Evolutionary conservation across 2,797 vertebrate species (phyloP).

Genomic region (Silurus aristotelis): DNA sequence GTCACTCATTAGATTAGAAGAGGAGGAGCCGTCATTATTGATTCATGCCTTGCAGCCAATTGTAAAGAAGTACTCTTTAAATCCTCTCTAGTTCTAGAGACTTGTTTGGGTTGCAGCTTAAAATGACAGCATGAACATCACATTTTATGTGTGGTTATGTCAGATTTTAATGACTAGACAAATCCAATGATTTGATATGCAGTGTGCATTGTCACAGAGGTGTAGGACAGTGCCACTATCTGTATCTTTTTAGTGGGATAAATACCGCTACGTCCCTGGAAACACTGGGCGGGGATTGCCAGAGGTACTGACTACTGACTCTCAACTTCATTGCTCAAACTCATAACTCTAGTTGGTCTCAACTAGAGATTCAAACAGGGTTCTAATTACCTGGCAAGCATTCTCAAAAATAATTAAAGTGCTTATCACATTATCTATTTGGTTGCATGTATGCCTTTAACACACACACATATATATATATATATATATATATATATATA

Average conservation of each 20-base stretch:
- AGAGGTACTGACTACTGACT: neutral
- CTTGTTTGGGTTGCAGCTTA: neutral
- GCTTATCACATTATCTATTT: too few species aligned
- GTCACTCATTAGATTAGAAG: constrained; percentile 31
- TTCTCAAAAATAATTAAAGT: neutral
- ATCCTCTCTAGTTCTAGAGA: neutral
- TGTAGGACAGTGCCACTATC: neutral
- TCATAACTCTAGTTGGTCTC: neutral
- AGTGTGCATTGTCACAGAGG: neutral
- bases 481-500: neutral
- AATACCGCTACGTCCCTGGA: neutral
- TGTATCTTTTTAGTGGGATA: neutral
- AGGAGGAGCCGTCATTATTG: constrained; percentile 15
- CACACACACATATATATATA: too few species aligned
- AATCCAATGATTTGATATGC: constrained; percentile 12
- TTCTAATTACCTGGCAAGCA: neutral
- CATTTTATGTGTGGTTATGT: neutral
- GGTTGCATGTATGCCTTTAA: too few species aligned
- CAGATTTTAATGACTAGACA: constrained; percentile 2
- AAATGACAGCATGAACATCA: neutral
- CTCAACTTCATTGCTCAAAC: neutral
- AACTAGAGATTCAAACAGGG: neutral
- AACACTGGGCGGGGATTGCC: neutral
- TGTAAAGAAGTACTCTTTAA: constrained; percentile 3
- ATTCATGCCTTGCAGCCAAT: constrained; percentile 24